Base-by-base conservation (phyloP, 2,888 invertebrate genomes). In the Teleiodes luculella region DNA sequence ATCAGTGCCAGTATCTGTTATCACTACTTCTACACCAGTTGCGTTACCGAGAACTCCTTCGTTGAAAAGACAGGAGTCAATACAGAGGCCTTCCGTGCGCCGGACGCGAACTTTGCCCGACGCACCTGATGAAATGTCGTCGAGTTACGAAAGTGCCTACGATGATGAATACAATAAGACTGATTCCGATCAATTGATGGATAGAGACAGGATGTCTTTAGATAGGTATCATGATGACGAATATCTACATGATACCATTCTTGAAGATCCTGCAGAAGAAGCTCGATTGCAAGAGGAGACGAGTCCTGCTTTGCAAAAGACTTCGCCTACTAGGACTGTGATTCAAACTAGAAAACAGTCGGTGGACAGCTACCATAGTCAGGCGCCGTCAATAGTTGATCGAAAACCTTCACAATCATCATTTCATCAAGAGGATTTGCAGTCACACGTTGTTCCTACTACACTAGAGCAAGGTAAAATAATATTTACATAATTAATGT, bases 101-200 rank as follows among this genome's bases (percentile, higher is more conserved):
- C 81, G 89, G 58, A 88, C 74, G 36, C 78, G 88, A 63, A 89
- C 88, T 51, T 76, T 89, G 66, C 89, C 89, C 49, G 89, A 88
- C 64, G 89, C 89, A 58, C 89, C 89, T 46, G 88, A 88, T 59
- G 76, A 83, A 71, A 59, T 69, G 64, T 76, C 80, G 71, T 77
- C 79, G 62, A 81, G 82, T 77, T 86, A 82, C 67, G 88, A 88
- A 86, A 87, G 88, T 88, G 88, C 88, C 88, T 89, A 87, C 78
- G 89, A 89, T 64, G 86, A 88, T 66, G 88, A 89, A 79, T 87
- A 86, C 73, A 67, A 87, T 81, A 87, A 88, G 88, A 87, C 89
- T 88, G 88, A 87, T 76, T 80, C 79, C 67, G 86, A 88, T 79
- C 83, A 83, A 84, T 66, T 71, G 66, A 75, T 74, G 69, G 86